Conservation (phyloP, 2,113 vertebrate species). For the Hystrix cristata region DNA sequence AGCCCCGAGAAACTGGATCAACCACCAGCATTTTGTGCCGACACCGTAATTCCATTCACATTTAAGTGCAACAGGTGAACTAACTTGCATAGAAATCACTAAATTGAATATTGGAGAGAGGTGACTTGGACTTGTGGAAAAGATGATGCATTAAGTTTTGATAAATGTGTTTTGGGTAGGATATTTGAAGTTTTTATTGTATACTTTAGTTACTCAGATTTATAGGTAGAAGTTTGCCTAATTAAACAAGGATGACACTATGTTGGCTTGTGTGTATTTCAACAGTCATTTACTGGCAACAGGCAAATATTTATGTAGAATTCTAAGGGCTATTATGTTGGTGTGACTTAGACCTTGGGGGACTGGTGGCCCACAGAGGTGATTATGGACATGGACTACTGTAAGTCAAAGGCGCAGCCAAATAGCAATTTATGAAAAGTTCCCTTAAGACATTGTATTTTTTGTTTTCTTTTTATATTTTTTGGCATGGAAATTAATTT, state of each 20-base stretch:
- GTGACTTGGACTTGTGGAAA: background rate
- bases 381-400: conserved; percentile 22
- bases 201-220: background rate
- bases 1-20: background rate
- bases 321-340: background rate
- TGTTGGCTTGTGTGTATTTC: background rate
- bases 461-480: background rate
- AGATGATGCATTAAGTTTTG: background rate
- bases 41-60: background rate
- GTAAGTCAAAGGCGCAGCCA: background rate
- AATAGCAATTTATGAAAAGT: background rate
- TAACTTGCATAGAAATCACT: background rate
- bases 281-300: background rate
- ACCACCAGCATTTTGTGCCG: background rate
- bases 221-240: background rate
- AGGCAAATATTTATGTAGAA: background rate
- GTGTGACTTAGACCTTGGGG: background rate
- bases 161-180: background rate
- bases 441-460: background rate
- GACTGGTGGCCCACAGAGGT: conserved; percentile 15
- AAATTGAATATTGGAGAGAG: background rate
- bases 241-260: background rate
- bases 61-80: background rate
- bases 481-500: background rate
- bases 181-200: background rate